Evolutionary conservation across 2,113 vertebrate species (phyloP).

Genomic region (Pachycephala philippinensis): DNA sequence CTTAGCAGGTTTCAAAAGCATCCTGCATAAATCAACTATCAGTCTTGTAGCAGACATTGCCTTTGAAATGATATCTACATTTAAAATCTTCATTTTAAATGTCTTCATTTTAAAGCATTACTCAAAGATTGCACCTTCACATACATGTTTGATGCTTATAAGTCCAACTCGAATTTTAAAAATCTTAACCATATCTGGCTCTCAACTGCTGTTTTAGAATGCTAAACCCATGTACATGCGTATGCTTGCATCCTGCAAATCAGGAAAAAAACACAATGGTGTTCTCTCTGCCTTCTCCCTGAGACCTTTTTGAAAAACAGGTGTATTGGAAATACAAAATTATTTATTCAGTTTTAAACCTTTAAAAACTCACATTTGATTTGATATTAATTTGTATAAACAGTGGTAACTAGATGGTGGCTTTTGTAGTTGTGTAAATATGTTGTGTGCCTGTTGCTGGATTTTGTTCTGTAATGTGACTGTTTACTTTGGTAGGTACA

Average conservation of each 20-base stretch:
- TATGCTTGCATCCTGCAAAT: background rate
- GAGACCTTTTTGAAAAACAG: background rate
- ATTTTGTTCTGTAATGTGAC: background rate
- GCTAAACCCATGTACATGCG: background rate
- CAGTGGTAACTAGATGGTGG: background rate
- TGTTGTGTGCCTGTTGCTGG: background rate
- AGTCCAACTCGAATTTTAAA: background rate
- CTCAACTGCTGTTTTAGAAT: background rate
- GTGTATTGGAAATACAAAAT: background rate
- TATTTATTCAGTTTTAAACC: background rate
- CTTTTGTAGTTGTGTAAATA: background rate
- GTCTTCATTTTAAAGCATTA: background rate
- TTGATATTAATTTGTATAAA: background rate
- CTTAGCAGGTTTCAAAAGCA: background rate
- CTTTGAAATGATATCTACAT: background rate
- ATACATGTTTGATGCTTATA: accelerated
- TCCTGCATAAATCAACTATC: background rate
- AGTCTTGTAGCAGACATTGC: background rate
- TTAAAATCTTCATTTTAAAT: background rate
- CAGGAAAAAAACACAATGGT: accelerated
- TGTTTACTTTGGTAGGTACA: conserved; percentile 72
- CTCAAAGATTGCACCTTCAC: background rate
- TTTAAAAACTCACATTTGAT: background rate
- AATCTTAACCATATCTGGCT: background rate
- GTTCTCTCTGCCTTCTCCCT: background rate